phyloP scores from a whole-genome alignment of 2,888 invertebrate genomes.

The Acanthosepion pharaonis region DNA sequence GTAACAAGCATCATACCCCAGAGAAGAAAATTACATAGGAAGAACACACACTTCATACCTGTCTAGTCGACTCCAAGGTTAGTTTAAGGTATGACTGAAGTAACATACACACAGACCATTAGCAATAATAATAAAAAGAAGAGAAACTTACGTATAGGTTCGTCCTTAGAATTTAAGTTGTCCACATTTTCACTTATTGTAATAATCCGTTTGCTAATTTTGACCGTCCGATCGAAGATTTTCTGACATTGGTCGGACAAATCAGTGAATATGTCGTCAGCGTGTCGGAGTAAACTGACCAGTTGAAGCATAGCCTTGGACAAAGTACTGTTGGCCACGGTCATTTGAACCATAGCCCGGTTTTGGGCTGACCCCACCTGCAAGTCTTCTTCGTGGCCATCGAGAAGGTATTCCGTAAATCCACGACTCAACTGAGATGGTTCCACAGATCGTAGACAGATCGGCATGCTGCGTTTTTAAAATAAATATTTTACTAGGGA shows the following conservation, averaged over 20 bases:
- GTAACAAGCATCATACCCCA: too few relatives aligned
- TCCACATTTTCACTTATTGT: slow-evolving; percentile 55
- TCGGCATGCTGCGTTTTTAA: neutral
- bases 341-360: slow-evolving; percentile 34
- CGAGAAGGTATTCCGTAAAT: neutral
- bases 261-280: slow-evolving; percentile 70
- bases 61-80: too few relatives aligned
- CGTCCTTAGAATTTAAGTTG: slow-evolving; percentile 65
- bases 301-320: slow-evolving; percentile 66
- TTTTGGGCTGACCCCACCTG: neutral
- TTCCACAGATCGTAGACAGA: slow-evolving; percentile 23
- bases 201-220: slow-evolving; percentile 56
- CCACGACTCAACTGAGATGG: neutral
- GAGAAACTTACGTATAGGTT: slow-evolving; percentile 66
- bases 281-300: slow-evolving; percentile 68
- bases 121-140: neutral
- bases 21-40: too few relatives aligned
- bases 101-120: neutral
- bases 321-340: slow-evolving; percentile 63
- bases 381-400: neutral
- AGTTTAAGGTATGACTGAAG: too few relatives aligned
- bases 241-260: slow-evolving; percentile 69
- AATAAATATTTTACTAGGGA: neutral
- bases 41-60: too few relatives aligned
- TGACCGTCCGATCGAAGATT: slow-evolving; percentile 64